Conservation (phyloP, 2,888 invertebrate genomes). For the Pseudococcus viburni region DNA sequence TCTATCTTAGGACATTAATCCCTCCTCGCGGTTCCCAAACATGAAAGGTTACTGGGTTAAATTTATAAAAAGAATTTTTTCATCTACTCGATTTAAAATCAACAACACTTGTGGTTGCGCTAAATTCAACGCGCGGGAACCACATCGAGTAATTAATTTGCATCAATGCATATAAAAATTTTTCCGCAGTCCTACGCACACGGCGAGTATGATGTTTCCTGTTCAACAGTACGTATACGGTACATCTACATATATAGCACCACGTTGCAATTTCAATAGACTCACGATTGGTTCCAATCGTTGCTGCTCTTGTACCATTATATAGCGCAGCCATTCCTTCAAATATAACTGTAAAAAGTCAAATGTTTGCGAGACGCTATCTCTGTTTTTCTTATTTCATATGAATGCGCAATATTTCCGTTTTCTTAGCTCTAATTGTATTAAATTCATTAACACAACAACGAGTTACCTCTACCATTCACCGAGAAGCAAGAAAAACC, state of each 20-base stretch:
- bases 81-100: neutral
- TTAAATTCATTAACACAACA: constrained; percentile 47
- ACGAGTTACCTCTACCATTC: neutral
- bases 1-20: neutral
- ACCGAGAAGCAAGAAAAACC: neutral
- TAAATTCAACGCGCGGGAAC: neutral
- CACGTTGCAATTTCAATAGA: constrained; percentile 47
- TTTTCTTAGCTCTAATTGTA: constrained; percentile 45
- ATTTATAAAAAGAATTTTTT: constrained; percentile 5
- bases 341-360: constrained; percentile 52
- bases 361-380: constrained; percentile 32
- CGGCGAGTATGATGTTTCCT: constrained; percentile 21
- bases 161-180: constrained; percentile 17
- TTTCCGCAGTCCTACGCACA: constrained; percentile 29
- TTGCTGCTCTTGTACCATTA: constrained; percentile 22
- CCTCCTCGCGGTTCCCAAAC: neutral
- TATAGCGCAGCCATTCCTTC: constrained; percentile 32
- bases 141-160: constrained; percentile 31
- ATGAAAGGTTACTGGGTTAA: neutral
- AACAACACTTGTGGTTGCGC: neutral
- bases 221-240: neutral
- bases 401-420: constrained; percentile 39
- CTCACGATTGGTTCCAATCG: constrained; percentile 57
- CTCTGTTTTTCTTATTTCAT: constrained; percentile 34
- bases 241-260: constrained; percentile 19